Evolutionary conservation across 2,113 vertebrate genomes (phyloP).

Genomic region (Triplophysa dalaica): DNA sequence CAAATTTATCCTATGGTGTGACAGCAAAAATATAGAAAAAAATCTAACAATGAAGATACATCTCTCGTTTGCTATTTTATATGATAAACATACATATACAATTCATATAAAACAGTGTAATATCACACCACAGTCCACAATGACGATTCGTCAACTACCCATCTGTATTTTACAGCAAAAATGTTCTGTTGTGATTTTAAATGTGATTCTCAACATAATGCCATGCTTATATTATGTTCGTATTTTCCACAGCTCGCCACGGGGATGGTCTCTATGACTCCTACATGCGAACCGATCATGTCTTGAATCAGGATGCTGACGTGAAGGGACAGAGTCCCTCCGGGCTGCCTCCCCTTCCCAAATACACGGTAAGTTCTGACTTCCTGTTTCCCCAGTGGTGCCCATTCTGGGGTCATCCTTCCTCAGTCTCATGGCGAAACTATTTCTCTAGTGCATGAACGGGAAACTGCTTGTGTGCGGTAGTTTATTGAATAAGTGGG

Average conservation of each 20-base stretch:
- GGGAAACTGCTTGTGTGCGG: slow-evolving; percentile 39
- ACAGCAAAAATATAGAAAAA: too few species aligned
- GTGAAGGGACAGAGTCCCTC: slow-evolving; percentile 80
- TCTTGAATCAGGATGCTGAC: slow-evolving; percentile 81
- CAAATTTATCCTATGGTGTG: too few species aligned
- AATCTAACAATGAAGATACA: too few species aligned
- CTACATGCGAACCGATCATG: slow-evolving; percentile 94
- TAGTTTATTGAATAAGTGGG: slow-evolving; percentile 71
- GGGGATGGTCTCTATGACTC: slow-evolving; percentile 93
- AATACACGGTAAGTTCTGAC: slow-evolving; percentile 84
- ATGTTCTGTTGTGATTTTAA: too few species aligned
- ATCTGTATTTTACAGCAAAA: too few species aligned
- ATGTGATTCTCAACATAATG: too few species aligned
- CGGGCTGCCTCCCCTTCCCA: slow-evolving; percentile 80
- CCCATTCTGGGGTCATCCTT: background rate
- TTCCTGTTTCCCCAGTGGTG: slow-evolving; percentile 37
- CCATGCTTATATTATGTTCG: too few species aligned
- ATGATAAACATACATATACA: too few species aligned
- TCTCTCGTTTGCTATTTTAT: too few species aligned
- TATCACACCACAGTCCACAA: too few species aligned
- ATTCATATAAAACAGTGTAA: too few species aligned
- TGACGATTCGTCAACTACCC: too few species aligned
- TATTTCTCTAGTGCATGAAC: slow-evolving; percentile 18
- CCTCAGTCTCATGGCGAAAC: background rate
- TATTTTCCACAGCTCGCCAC: slow-evolving; percentile 75